phyloP scores from a whole-genome alignment of 1,140 invertebrate genomes.

The Drosophila arawakana region DNA sequence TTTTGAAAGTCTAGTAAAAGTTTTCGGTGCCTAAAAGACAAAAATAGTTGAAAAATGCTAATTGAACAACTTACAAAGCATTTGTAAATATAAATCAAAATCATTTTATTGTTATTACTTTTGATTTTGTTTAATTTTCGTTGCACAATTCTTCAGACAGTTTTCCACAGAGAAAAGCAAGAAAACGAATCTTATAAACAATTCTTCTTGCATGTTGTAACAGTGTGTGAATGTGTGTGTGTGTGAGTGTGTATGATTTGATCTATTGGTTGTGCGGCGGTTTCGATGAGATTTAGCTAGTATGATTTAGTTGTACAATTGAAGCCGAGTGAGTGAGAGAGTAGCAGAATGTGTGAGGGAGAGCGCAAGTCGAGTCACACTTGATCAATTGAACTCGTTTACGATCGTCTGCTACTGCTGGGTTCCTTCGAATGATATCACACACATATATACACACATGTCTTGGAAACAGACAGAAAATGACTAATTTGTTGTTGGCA shows the following conservation, averaged over 20 bases:
- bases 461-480: constrained; percentile 17
- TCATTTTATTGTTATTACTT: constrained; percentile 28
- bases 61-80: neutral
- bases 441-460: constrained; percentile 15
- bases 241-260: constrained; percentile 24
- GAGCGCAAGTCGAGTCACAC: neutral
- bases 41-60: neutral
- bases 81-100: neutral
- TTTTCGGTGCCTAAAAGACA: neutral
- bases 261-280: constrained; percentile 62
- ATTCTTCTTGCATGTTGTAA: constrained; percentile 23
- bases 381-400: constrained; percentile 72
- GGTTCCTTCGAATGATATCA: constrained; percentile 48
- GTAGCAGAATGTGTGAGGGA: neutral
- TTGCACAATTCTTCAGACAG: constrained; percentile 40
- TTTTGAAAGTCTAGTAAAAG: too few relatives aligned
- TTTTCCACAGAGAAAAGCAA: constrained; percentile 14
- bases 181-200: constrained; percentile 31
- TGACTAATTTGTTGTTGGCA: constrained; percentile 64
- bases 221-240: constrained; percentile 1
- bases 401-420: constrained; percentile 24
- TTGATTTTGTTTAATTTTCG: constrained; percentile 52
- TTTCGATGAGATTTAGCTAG: constrained; percentile 76
- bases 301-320: constrained; percentile 69
- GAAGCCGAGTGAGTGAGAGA: constrained; percentile 16